phyloP scores from a whole-genome alignment of 1,140 invertebrate species.

The Drosophila hydei region DNA sequence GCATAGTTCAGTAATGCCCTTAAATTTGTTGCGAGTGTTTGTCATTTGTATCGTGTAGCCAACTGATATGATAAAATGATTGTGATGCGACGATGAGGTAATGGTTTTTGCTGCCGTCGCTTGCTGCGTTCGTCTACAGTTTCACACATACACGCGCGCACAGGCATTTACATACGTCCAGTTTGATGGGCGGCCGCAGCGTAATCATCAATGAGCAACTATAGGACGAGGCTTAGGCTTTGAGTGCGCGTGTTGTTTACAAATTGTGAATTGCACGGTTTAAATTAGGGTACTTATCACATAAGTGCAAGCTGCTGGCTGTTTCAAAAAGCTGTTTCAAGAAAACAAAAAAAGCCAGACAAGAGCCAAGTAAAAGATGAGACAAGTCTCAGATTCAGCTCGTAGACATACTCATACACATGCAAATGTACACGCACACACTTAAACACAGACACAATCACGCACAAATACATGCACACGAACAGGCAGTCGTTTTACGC shows the following conservation, averaged over 20 bases:
- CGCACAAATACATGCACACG: slow-evolving; percentile 25
- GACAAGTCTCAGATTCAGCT: slow-evolving; percentile 28
- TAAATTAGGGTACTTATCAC: slow-evolving; percentile 41
- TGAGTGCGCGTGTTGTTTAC: slow-evolving; percentile 72
- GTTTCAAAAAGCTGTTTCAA: slow-evolving; percentile 46
- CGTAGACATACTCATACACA: slow-evolving; percentile 40
- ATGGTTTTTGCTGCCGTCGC: slow-evolving; percentile 55
- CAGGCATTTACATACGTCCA: slow-evolving; percentile 26
- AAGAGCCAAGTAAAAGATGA: slow-evolving; percentile 46
- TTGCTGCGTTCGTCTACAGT: slow-evolving; percentile 69
- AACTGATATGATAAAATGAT: slow-evolving; percentile 56
- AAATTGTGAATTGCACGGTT: slow-evolving; percentile 53
- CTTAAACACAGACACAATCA: slow-evolving; percentile 27
- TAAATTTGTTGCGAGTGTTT: slow-evolving; percentile 41
- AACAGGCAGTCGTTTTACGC: slow-evolving; percentile 55
- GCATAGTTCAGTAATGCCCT: slow-evolving; percentile 48
- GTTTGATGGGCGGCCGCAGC: slow-evolving; percentile 51
- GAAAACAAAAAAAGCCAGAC: slow-evolving; percentile 24
- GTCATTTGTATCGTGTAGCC: slow-evolving; percentile 19
- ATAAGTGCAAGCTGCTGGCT: slow-evolving; percentile 27
- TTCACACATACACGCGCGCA: slow-evolving; percentile 47
- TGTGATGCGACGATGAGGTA: slow-evolving; percentile 71
- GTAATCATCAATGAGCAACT: slow-evolving; percentile 75
- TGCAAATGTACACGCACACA: slow-evolving; percentile 46
- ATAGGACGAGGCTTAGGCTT: slow-evolving; percentile 54